Evolutionary conservation across 2,888 invertebrate species (phyloP), one percentile per base, ranked within the genome.

Genomic region (Protonemura montana): DNA sequence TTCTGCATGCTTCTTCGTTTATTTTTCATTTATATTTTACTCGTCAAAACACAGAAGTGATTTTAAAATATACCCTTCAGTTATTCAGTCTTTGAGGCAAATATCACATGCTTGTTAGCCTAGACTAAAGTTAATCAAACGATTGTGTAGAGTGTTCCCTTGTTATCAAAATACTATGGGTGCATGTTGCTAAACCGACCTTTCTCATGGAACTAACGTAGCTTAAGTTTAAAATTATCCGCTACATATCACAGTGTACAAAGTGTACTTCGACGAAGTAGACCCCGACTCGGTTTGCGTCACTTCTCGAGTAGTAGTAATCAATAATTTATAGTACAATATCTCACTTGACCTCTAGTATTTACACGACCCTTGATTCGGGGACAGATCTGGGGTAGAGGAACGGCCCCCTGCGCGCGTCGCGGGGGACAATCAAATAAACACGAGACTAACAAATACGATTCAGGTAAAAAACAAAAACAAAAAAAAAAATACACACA

Each of bases 71-170:
- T 88, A 86, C 87, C 83, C 86, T 86, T 87, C 85, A 90, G 90
- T 90, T 90, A 89, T 89, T 92, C 92, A 92, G 92, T 92, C 92
- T 92, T 91, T 91, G 91, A 91, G 91, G 91, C 92, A 90, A 92
- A 92, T 92, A 92, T 92, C 92, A 92, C 92, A 92, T 91, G 82
- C 86, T 88, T 83, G 86, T 82, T 82, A 78, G 41, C 81, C 86
- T 83, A 85, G 86, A 87, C 87, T 88, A 88, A 77, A 86, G 82
- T 87, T 87, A 87, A 35, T 76, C 77, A 88, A 87, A 87, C 81
- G 85, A 87, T 86, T 86, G 87, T 86, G 86, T 85, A 7, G 25
- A 41, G 59, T 86, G 86, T 87, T 87, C 87, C 88, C 86, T 86
- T 85, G 81, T 85, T 87, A 88, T 87, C 87, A 88, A 87, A 88